Evolutionary conservation across 2,888 invertebrate species (phyloP), one percentile per base, ranked within the genome.

Genomic region (Habrosyne pyritoides): DNA sequence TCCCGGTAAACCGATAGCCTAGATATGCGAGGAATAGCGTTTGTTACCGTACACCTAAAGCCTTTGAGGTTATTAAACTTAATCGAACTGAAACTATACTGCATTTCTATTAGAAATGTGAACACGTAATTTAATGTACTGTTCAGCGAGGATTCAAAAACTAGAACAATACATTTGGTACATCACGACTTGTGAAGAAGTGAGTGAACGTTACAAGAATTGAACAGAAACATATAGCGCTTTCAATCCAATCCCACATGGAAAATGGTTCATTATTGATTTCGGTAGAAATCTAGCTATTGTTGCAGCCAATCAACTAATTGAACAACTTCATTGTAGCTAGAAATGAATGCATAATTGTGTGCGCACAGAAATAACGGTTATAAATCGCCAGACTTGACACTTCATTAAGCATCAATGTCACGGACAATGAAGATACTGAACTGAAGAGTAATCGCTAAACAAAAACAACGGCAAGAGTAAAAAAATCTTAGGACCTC

Each of bases 401-500:
- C 85, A 87, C 79, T 84, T 86, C 82, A 85, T 85, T 87, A 81
- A 79, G 77, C 85, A 86, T 84, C 77, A 84, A 83, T 83, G 84
- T 82, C 84, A 81, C 57, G 79, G 79, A 82, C 83, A 82, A 83
- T 76, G 76, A 79, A 75, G 76, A 78, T 57, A 64, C 64, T 60
- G 71, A 66, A 64, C 64, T 60, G 71, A 66, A 74, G 71, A 75
- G 66, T 77, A 77, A 80, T 77, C 61, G 71, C 61, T 63, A 69
- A 70, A 77, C 69, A 79, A 81, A 33, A 80, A 79, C 66, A 74
- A 64, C 63, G 60, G 57, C 50, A 56, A 59, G 63, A 77, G n/a
- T n/a, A 75, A 78, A 78, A 73, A 73, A 60, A 54, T 68, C 69
- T 71, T 73, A 62, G 64, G 76, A 75, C 77, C 77, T 84, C 77